Evolutionary conservation across 2,888 invertebrate genomes (phyloP).

Genomic region (Caenorhabditis sp.): DNA sequence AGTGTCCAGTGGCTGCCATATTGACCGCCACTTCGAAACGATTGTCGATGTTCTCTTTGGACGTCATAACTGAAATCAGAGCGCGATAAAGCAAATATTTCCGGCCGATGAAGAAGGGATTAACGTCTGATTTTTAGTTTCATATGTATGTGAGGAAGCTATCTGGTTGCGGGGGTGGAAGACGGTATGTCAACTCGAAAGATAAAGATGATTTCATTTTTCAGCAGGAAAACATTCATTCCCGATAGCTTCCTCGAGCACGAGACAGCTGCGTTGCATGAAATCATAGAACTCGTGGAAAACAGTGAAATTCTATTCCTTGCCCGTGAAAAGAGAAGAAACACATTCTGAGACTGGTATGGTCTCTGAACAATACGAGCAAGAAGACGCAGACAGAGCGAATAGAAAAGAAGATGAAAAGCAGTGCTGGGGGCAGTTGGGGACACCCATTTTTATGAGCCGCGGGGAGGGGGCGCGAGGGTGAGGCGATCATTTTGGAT

Average conservation of each 20-base stretch:
- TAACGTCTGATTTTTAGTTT: neutral
- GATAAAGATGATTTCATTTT: no score
- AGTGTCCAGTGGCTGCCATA: slow-evolving; percentile 27
- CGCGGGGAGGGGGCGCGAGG: neutral
- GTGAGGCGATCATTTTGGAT: slow-evolving; percentile 4
- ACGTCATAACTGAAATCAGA: slow-evolving; percentile 1
- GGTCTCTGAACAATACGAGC: neutral
- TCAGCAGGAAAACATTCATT: no score
- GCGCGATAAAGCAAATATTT: neutral
- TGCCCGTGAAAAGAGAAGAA: no score
- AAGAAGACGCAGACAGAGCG: neutral
- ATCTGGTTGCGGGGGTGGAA: neutral
- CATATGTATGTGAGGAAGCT: neutral
- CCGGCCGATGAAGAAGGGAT: neutral
- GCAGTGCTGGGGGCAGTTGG: neutral
- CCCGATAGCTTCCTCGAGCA: no score
- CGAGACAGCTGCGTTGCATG: no score
- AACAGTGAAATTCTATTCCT: no score
- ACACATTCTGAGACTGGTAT: neutral
- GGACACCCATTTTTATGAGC: slow-evolving; percentile 4
- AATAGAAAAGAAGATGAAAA: neutral
- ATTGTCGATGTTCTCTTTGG: slow-evolving; percentile 1
- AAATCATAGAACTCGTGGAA: no score
- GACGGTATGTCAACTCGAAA: neutral
- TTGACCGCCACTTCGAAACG: slow-evolving; percentile 33